Conservation (phyloP, 2,888 invertebrate species). For the Neria commutata region DNA sequence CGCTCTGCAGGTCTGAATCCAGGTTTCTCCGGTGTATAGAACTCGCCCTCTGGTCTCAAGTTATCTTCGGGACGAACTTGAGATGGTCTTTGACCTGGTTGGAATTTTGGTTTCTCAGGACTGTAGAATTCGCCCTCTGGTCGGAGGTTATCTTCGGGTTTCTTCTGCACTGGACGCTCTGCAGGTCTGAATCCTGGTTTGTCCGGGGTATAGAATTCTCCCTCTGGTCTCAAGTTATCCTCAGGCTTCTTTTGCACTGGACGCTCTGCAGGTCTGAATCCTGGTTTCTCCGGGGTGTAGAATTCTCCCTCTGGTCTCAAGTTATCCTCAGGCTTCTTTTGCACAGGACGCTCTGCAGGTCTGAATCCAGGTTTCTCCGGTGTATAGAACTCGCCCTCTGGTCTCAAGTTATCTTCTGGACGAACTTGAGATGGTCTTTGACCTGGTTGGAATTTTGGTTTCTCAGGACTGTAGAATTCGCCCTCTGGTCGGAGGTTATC, state of each 20-base stretch:
- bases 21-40: constrained; percentile 62
- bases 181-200: constrained; percentile 54
- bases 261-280: constrained; percentile 54
- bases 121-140: constrained; percentile 68
- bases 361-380: constrained; percentile 63
- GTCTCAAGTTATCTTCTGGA: constrained; percentile 65
- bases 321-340: constrained; percentile 63
- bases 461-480: constrained; percentile 64
- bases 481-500: constrained; percentile 69
- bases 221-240: constrained; percentile 63
- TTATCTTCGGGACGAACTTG: constrained; percentile 66
- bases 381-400: constrained; percentile 66
- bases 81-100: constrained; percentile 63
- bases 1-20: constrained; percentile 53
- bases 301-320: constrained; percentile 64
- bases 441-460: constrained; percentile 65
- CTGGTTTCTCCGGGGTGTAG: constrained; percentile 63
- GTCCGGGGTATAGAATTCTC: constrained; percentile 60
- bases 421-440: constrained; percentile 59
- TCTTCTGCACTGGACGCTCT: constrained; percentile 58
- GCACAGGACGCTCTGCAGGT: constrained; percentile 59
- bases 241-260: constrained; percentile 57
- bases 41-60: constrained; percentile 67
- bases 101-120: constrained; percentile 60
- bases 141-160: constrained; percentile 66